A percentile compares a stretch with the other conserved stretches of the same genome.
phyloP scores from a whole-genome alignment of 2,888 invertebrate genomes.

The Bellardia bayeri region DNA sequence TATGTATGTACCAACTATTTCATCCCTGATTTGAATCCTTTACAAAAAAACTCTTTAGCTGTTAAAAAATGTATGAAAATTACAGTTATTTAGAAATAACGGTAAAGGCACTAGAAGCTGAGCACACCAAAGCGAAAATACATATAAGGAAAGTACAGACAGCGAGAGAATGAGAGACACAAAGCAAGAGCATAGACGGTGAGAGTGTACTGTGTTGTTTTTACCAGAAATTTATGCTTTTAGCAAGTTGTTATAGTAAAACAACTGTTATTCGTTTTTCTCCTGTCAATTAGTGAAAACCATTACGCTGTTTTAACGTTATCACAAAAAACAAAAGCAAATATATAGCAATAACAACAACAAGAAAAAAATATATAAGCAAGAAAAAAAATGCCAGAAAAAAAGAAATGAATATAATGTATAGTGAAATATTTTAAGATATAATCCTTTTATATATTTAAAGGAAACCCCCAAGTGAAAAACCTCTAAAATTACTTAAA shows the following conservation, averaged over 20 bases:
- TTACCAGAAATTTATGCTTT: constrained; percentile 42
- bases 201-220: neutral
- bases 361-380: constrained; percentile 55
- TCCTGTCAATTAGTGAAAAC: constrained; percentile 82
- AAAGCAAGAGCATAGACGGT: neutral
- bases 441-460: constrained; percentile 54
- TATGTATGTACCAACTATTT: neutral
- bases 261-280: constrained; percentile 77
- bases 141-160: neutral
- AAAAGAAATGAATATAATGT: constrained; percentile 58
- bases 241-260: constrained; percentile 47
- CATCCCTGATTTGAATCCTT: neutral
- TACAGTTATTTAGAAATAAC: constrained; percentile 58
- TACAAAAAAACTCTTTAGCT: constrained; percentile 21
- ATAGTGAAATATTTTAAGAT: constrained; percentile 75
- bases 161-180: constrained; percentile 30
- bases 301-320: constrained; percentile 73
- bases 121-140: neutral
- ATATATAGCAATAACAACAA: constrained; percentile 72
- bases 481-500: constrained; percentile 24
- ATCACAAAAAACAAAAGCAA: constrained; percentile 27
- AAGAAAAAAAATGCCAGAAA: constrained; percentile 51
- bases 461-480: neutral
- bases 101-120: constrained; percentile 33
- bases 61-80: constrained; percentile 25